Base-by-base conservation (phyloP, 2,888 invertebrate species). In the Drosophila kanekoi region DNA sequence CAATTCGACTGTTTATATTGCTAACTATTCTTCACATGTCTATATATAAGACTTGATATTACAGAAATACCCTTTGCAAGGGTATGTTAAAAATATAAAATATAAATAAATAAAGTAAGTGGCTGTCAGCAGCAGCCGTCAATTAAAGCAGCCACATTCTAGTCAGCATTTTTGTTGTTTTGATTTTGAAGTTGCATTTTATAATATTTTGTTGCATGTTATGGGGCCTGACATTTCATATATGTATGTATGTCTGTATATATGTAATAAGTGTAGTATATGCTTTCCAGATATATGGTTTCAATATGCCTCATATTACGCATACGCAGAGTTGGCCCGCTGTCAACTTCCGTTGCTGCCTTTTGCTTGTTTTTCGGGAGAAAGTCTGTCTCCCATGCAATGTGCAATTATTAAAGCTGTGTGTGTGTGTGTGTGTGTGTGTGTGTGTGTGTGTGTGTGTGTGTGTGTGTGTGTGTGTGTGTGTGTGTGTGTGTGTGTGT, bases 301-400 rank as follows among this genome's bases (percentile, higher is more conserved):
- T 52, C 40, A 14, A 23, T 41, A 20, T 63, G 65, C 58, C 53
- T 73, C 57, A 68, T 44, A 69, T 86, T 86, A 82, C 89, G 82
- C 88, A 88, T 83, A 52, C 89, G 82, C 71, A 65, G 53, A 44
- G 77, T 68, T 77, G 79, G 20, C 66, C 52, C 62, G 40, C 16
- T 69, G 77, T 66, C 61, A 79, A 88, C 83, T 88, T 85, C 86
- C 82, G 83, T 82, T 5, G 48, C 40, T 57, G 49, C 44, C 43
- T 52, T 45, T 60, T 63, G 28, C 28, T 56, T 48, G n/a, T 51
- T 37, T 61, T 77, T 80, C 71, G 59, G 87, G 84, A 87, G 84
- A 85, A 85, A 85, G 84, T 85, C 81, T 62, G 56, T 60, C 67
- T 60, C 51, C 28, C 43, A 41, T 79, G 77, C 68, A 77, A 51